phyloP scores from a whole-genome alignment of 1,140 invertebrate genomes.

The Zelostemma sp. region DNA sequence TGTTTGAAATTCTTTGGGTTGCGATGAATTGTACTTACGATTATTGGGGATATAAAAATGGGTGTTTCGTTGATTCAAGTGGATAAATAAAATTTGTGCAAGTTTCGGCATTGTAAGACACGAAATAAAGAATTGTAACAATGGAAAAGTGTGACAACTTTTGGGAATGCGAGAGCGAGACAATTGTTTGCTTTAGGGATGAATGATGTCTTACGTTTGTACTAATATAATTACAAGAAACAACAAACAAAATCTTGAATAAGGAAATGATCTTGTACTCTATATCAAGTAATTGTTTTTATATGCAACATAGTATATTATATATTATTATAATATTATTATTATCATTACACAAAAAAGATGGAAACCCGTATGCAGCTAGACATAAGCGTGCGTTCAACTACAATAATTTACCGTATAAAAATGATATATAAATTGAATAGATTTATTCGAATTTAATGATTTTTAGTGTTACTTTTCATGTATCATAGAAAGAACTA shows the following conservation, averaged over 20 bases:
- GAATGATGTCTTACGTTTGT: slow-evolving; percentile 56
- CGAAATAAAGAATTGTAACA: slow-evolving; percentile 10
- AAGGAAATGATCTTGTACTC: slow-evolving; percentile 66
- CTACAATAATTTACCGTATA: slow-evolving; percentile 60
- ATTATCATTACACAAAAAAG: no score
- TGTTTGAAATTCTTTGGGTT: no score
- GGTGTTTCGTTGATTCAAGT: no score
- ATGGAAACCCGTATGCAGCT: slow-evolving; percentile 60
- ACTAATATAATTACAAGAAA: slow-evolving; percentile 49
- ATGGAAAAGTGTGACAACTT: slow-evolving; percentile 17
- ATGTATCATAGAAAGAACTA: slow-evolving; percentile 54
- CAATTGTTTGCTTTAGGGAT: slow-evolving; percentile 42
- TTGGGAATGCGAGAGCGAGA: slow-evolving; percentile 44
- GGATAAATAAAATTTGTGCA: no score
- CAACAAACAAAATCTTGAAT: slow-evolving; percentile 54
- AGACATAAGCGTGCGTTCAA: slow-evolving; percentile 62
- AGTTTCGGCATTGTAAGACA: slow-evolving; percentile 19
- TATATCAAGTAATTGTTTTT: slow-evolving; percentile 69
- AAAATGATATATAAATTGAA: slow-evolving; percentile 47
- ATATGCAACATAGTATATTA: slow-evolving; percentile 68
- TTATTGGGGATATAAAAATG: no score
- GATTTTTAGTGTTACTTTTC: slow-evolving; percentile 62
- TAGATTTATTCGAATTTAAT: slow-evolving; percentile 53
- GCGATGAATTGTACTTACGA: no score
- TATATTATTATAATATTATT: slow-evolving; percentile 59